Evolutionary conservation across 2,888 invertebrate genomes (phyloP), one percentile per base, ranked within the genome.

Genomic region (Strigamia crassipes): DNA sequence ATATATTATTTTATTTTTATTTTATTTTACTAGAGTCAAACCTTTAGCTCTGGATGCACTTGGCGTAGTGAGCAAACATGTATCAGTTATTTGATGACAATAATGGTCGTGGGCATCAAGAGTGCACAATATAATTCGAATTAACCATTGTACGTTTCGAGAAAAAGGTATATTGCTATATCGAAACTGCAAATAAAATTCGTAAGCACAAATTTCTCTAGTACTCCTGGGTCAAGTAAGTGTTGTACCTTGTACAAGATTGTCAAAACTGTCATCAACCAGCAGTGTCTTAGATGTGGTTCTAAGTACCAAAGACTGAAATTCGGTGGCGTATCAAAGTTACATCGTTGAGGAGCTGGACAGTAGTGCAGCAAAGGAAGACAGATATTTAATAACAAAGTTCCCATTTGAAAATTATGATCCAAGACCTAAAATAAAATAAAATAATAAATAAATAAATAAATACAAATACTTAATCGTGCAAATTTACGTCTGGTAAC

Each of bases 351-450:
- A 84, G 95, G 94, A 83, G 94, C 94, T 0, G 96, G 94, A 81
- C 94, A 92, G 87, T 94, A 96, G 84, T 95, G 92, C 81, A 96
- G 90, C 81, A 96, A 90, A 51, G 90, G 91, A 82, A 97, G 89
- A 0, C 95, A 93, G 0, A 96, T 94, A 9, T 96, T 94, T 8
- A 98, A 91, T 81, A 99, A 92, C 83, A 93, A 91, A 85, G 94
- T 94, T 0, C 98, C 98, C 91, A 99, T 96, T 84, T 94, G 90
- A 87, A 97, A 96, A 89, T 99, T 99, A 87, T 96, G 95, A 88
- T 99, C 99, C 86, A 99, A 87, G 13, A 99, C 91, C 90, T 96
- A 15, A 31, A 23, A 41, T 27, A 27, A 41, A 18, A 15, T 1
- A 41, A 41, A 34, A 2, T 13, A n/a, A n/a, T 3, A n/a, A n/a